Conservation (phyloP, 2,888 invertebrate genomes). For the Pelosia muscerda region DNA sequence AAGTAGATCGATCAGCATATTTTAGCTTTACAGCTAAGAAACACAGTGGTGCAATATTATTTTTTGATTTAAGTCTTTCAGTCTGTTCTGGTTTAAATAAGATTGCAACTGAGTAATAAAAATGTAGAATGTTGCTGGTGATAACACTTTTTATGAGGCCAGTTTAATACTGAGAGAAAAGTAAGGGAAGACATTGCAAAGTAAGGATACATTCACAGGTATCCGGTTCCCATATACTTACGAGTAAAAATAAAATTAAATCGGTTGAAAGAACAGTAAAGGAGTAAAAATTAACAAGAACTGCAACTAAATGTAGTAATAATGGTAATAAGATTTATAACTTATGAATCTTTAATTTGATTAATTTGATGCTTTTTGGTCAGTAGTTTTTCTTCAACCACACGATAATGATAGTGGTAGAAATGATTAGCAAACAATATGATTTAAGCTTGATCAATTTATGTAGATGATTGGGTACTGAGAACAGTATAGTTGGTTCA, state of each 20-base stretch:
- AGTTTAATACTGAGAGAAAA: constrained; percentile 9
- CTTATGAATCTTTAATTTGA: no score
- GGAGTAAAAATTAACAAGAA: no score
- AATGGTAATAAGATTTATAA: no score
- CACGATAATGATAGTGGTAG: not conserved
- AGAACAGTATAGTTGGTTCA: not conserved
- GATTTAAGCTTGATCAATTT: not conserved
- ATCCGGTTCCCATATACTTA: not conserved
- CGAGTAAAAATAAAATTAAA: not conserved
- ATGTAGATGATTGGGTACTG: not conserved
- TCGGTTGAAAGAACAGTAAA: no score
- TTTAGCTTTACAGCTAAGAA: not conserved
- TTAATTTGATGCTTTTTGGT: no score
- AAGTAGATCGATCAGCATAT: constrained; percentile 13
- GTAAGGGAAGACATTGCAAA: not conserved
- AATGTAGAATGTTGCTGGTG: constrained; percentile 30
- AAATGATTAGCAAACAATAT: not conserved
- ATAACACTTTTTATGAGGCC: constrained; percentile 37
- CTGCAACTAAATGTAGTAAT: no score
- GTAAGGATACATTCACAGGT: not conserved
- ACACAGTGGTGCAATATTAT: not conserved
- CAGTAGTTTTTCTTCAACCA: no score
- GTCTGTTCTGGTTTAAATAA: constrained; percentile 25
- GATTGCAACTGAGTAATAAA: constrained; percentile 33
- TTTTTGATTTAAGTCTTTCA: constrained; percentile 14